Percentiles rank a stretch among this genome's conserved stretches.
Evolutionary conservation across 2,888 invertebrate species (phyloP).

Genomic region (Ametastegia equiseti): DNA sequence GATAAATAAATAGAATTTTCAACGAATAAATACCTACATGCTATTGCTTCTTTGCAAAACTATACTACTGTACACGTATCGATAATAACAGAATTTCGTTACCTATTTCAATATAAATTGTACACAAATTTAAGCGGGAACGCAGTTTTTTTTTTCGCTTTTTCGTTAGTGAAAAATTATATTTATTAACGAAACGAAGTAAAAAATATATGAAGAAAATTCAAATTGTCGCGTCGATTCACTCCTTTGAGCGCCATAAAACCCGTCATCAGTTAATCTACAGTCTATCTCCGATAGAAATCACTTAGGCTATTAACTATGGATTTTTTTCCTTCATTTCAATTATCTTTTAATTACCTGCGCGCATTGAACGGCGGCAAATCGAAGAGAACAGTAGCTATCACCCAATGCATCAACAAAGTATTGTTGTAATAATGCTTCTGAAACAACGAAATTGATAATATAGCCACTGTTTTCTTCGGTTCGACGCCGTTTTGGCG

Average conservation of each 20-base stretch:
- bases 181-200: neutral
- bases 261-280: neutral
- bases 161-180: neutral
- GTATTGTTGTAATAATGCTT: no score
- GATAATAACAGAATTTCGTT: conserved; percentile 6
- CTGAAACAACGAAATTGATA: no score
- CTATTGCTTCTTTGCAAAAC: conserved; percentile 9
- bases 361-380: no score
- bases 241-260: conserved; percentile 7
- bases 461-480: no score
- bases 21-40: no score
- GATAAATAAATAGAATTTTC: neutral
- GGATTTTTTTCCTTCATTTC: no score
- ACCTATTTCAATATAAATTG: conserved; percentile 1
- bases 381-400: no score
- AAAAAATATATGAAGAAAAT: neutral
- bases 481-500: no score
- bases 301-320: neutral
- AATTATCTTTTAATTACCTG: neutral
- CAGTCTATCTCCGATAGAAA: neutral
- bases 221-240: neutral
- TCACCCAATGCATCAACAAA: no score
- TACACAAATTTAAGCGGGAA: neutral
- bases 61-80: no score
- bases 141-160: neutral